Conservation (phyloP, 2,113 vertebrate species). For the Australoheros scitulus region DNA sequence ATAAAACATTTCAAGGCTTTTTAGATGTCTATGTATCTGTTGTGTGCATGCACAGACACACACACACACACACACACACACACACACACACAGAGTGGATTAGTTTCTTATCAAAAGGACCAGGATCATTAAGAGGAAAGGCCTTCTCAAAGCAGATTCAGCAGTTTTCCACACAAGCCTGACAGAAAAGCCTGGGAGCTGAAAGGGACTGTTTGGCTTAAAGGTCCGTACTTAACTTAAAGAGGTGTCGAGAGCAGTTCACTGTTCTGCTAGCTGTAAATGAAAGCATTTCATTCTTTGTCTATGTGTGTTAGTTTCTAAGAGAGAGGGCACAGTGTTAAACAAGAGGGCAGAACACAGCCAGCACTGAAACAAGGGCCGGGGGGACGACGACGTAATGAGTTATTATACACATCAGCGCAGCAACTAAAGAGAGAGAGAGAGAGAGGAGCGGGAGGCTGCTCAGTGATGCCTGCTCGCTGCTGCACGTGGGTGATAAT, state of each 20-base stretch:
- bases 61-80: neutral
- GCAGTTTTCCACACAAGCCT: constrained; percentile 33
- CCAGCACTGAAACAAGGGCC: constrained; percentile 35
- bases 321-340: constrained; percentile 15
- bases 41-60: neutral
- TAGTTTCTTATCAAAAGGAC: constrained; percentile 16
- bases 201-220: constrained; percentile 42
- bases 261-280: constrained; percentile 9
- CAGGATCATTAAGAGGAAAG: constrained; percentile 19
- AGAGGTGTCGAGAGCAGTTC: neutral
- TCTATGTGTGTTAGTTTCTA: constrained; percentile 21
- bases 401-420: constrained; percentile 44
- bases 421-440: constrained; percentile 29
- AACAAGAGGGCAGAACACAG: constrained; percentile 4
- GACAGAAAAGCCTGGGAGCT: constrained; percentile 34
- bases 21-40: neutral
- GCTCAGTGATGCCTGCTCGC: constrained; percentile 8
- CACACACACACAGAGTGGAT: neutral
- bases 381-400: constrained; percentile 34
- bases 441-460: neutral
- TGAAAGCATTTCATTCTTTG: constrained; percentile 19
- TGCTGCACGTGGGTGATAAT: constrained; percentile 58
- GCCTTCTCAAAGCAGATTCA: constrained; percentile 48
- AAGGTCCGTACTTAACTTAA: constrained; percentile 38
- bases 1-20: neutral